phyloP scores from a whole-genome alignment of 2,888 invertebrate species.

The Iphiclides podalirius region DNA sequence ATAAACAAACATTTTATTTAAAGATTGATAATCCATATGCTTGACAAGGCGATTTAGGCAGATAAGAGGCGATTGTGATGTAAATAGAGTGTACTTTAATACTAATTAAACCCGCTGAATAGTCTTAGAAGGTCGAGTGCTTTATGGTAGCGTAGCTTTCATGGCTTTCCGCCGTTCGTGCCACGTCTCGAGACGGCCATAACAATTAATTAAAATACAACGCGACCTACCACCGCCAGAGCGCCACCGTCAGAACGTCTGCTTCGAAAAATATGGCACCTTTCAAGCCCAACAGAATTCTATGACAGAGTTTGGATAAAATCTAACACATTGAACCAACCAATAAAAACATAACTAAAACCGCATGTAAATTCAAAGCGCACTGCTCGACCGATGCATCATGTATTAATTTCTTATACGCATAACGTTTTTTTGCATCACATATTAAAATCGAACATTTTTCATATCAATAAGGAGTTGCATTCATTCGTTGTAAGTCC shows the following conservation, averaged over 20 bases:
- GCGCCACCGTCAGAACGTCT: conserved; percentile 41
- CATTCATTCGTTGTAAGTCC: background rate
- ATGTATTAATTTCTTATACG: conserved; percentile 6
- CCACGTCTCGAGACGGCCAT: conserved; percentile 53
- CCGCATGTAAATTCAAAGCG: background rate
- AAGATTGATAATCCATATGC: too few species aligned
- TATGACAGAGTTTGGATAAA: conserved; percentile 24
- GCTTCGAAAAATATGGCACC: conserved; percentile 42
- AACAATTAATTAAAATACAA: conserved; percentile 76
- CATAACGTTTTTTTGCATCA: background rate
- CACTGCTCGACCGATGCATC: background rate
- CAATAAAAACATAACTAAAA: too few species aligned
- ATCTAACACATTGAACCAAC: too few species aligned
- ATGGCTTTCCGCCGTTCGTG: conserved; percentile 57
- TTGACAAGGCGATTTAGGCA: too few species aligned
- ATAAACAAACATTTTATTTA: too few species aligned
- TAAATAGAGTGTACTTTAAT: too few species aligned
- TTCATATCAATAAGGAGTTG: background rate
- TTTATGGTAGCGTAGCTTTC: conserved; percentile 52
- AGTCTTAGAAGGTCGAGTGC: too few species aligned
- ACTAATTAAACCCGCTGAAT: too few species aligned
- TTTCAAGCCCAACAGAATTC: conserved; percentile 36
- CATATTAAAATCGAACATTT: background rate
- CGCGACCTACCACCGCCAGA: conserved; percentile 37
- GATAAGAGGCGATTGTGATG: too few species aligned